phyloP scores from a whole-genome alignment of 2,888 invertebrate genomes.

The Nysson spinosus region DNA sequence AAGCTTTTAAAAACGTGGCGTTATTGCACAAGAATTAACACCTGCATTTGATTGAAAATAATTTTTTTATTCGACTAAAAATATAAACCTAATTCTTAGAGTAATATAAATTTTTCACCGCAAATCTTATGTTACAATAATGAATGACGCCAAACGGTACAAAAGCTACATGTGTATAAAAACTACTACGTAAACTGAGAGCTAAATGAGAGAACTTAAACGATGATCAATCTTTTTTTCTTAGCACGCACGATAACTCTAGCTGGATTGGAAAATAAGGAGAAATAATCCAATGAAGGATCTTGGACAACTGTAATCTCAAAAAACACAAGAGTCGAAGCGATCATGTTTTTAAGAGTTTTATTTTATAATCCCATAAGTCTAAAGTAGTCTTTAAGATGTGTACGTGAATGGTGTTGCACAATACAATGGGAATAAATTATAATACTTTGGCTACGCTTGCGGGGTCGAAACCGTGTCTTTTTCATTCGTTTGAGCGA shows the following conservation, averaged over 20 bases:
- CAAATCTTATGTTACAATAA: conserved; percentile 70
- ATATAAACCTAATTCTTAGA: conserved; percentile 73
- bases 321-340: conserved; percentile 54
- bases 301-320: conserved; percentile 39
- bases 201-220: conserved; percentile 43
- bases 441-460: conserved; percentile 78
- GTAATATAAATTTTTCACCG: conserved; percentile 68
- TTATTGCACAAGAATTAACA: conserved; percentile 33
- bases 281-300: conserved; percentile 27
- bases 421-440: conserved; percentile 78
- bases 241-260: conserved; percentile 22
- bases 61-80: conserved; percentile 74
- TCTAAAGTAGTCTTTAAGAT: conserved; percentile 76
- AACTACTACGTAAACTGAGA: conserved; percentile 41
- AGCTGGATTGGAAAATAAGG: conserved; percentile 31
- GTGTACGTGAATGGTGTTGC: conserved; percentile 75
- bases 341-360: conserved; percentile 65
- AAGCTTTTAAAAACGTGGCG: no score
- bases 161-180: conserved; percentile 61
- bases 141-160: conserved; percentile 62
- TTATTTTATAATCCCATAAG: conserved; percentile 77
- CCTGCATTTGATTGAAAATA: conserved; percentile 70
- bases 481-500: conserved; percentile 58
- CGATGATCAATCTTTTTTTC: conserved; percentile 24
- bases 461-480: conserved; percentile 70